These are phyloP conservation scores for Arctia plantaginis DNA, from an alignment of 2,888 invertebrate species.

Conservation along the genomic window DNA sequence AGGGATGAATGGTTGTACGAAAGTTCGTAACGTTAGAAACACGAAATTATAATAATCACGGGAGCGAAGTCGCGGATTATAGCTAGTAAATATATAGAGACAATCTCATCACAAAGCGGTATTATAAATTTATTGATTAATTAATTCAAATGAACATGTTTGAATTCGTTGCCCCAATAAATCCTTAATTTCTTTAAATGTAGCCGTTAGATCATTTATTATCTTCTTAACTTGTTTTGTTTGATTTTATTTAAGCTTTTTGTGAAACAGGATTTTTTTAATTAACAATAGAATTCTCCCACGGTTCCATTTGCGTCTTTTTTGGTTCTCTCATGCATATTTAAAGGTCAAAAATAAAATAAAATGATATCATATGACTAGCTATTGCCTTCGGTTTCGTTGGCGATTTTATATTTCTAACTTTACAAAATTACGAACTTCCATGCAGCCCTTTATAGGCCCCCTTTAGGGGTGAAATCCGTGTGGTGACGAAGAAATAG, in stretches of 20 bases:
- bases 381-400: no score
- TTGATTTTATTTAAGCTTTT: background rate
- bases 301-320: background rate
- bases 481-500: no score
- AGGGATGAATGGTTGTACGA: no score
- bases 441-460: no score
- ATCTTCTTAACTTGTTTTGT: background rate
- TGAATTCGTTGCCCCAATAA: slow-evolving; percentile 3
- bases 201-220: background rate
- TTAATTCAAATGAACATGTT: background rate
- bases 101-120: background rate
- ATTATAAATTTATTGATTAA: background rate
- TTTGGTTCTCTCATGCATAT: background rate
- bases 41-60: no score
- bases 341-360: background rate
- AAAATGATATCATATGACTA: background rate
- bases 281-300: background rate
- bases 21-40: no score
- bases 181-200: background rate
- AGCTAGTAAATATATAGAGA: background rate
- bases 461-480: no score
- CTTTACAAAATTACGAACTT: no score
- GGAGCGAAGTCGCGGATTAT: no score
- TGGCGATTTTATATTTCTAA: no score
- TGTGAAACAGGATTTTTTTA: background rate